Base-by-base conservation (phyloP, 2,888 invertebrate species). In the Altica lythri region DNA sequence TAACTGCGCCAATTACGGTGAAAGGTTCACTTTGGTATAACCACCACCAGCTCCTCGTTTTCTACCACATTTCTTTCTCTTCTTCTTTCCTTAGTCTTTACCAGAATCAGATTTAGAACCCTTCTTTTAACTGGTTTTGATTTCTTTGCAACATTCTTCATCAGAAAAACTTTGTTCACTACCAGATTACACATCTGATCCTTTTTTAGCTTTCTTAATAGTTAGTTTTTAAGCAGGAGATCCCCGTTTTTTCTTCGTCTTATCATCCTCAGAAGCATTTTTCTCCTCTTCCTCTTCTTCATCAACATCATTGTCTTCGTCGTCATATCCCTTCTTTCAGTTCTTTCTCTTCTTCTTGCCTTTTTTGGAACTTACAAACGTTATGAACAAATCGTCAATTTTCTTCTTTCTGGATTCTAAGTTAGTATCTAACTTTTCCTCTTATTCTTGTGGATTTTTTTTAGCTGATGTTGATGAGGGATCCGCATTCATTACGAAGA, bases 301-400 rank as follows among this genome's bases (percentile, higher is more conserved):
- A 12, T 74, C 74, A 14, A 76, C 74, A 1, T 74, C 75, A 37
- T 76, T 73, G 57, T 67, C 75, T 37, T 75, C 77, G 9, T 74
- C 77, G 0, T 75, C 77, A 12, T 77, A 80, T 13, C 78, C 78
- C 18, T 78, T 82, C 16, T 77, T 76, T 71, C 46, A 77, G 77
- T 55, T 79, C 77, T 40, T 76, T 71, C 46, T 77, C 77, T 55
- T 79, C 77, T 40, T 78, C 75, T 54, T 77, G 75, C 54, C 79
- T 44, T 75, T 75, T 57, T 75, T 75, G 8, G 74, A 70, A 60
- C 77, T 77, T 2, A 83, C 81, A 66, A 85, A 86, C 62, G 90
- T 89, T 89, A 92, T 90, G 4, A 94, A 90, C 57, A 95, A 78
- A 64, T 86, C 83, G 72, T 94, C 92, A n/a, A 95, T 90, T 74